Percentiles rank a stretch among this genome's conserved stretches.
Conservation (phyloP, 2,888 invertebrate species). For the Monoplex corrugatus region DNA sequence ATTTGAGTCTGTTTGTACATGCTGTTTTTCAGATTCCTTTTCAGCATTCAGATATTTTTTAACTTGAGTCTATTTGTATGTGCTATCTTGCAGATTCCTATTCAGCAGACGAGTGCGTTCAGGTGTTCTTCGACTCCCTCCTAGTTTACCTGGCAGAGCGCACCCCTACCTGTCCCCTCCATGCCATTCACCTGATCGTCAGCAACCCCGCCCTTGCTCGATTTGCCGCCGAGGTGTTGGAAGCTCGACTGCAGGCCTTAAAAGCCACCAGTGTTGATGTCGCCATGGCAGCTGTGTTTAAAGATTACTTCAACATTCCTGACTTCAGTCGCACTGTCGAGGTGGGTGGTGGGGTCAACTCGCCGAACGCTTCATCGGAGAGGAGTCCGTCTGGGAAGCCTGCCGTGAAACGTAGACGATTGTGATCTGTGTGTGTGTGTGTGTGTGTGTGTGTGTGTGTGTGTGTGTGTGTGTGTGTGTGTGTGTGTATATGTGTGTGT, state of each 20-base stretch:
- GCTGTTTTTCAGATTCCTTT: background rate
- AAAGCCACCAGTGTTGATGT: conserved; percentile 1
- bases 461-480: background rate
- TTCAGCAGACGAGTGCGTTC: conserved; percentile 44
- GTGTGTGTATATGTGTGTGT: background rate
- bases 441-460: background rate
- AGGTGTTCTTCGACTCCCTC: conserved; percentile 54
- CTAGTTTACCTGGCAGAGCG: conserved; percentile 54
- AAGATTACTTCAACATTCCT: conserved; percentile 44
- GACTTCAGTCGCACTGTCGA: conserved; percentile 28
- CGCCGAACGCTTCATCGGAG: background rate
- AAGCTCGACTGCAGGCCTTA: conserved; percentile 30
- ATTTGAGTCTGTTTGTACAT: background rate
- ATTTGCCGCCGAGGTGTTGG: conserved; percentile 53
- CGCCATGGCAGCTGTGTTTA: conserved; percentile 29
- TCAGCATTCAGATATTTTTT: background rate
- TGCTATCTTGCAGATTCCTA: conserved; percentile 45
- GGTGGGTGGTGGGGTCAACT: background rate
- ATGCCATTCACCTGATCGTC: conserved; percentile 50
- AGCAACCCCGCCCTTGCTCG: conserved; percentile 37
- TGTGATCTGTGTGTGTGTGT: background rate
- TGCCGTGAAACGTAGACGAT: conserved; percentile 39
- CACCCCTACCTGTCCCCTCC: background rate
- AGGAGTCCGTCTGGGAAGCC: conserved; percentile 41
- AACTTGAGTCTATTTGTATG: background rate